Conservation (phyloP, 2,113 vertebrate species). For the Siniperca chuatsi region DNA sequence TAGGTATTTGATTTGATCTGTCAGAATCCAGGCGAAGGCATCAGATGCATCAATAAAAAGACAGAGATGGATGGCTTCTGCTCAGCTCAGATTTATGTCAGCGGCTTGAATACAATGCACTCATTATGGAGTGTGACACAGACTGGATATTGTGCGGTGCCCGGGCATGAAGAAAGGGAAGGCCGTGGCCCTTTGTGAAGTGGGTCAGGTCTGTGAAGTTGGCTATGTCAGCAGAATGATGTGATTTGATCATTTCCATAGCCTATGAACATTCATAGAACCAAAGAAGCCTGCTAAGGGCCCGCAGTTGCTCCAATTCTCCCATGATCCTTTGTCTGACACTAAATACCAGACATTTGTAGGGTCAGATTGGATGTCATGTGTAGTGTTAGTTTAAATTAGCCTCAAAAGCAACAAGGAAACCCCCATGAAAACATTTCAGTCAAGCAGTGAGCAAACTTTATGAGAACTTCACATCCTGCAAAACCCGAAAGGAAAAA, state of each 20-base stretch:
- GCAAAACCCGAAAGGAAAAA: background rate
- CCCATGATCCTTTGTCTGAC: constrained; percentile 60
- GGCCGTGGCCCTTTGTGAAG: constrained; percentile 58
- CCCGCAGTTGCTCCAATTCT: constrained; percentile 48
- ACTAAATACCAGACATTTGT: constrained; percentile 59
- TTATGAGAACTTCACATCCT: constrained; percentile 34
- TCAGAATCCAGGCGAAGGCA: background rate
- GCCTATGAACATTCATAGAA: constrained; percentile 64
- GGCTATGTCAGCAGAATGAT: constrained; percentile 68
- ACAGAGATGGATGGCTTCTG: constrained; percentile 32
- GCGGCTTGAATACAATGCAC: constrained; percentile 50
- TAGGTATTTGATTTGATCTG: background rate
- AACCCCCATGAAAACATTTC: constrained; percentile 31
- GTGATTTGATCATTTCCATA: constrained; percentile 78
- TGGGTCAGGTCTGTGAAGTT: constrained; percentile 62
- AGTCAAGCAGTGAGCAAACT: constrained; percentile 18
- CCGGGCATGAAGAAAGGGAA: constrained; percentile 42
- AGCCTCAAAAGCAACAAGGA: constrained; percentile 45
- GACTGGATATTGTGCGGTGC: constrained; percentile 58
- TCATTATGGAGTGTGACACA: constrained; percentile 72
- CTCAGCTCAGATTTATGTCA: constrained; percentile 48
- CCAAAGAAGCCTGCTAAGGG: constrained; percentile 26
- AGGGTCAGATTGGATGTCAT: constrained; percentile 55
- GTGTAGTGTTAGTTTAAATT: constrained; percentile 65
- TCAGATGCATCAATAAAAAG: constrained; percentile 32